Evolutionary conservation across 2,113 vertebrate genomes (phyloP).

Genomic region (Pyxicephalus adspersus): DNA sequence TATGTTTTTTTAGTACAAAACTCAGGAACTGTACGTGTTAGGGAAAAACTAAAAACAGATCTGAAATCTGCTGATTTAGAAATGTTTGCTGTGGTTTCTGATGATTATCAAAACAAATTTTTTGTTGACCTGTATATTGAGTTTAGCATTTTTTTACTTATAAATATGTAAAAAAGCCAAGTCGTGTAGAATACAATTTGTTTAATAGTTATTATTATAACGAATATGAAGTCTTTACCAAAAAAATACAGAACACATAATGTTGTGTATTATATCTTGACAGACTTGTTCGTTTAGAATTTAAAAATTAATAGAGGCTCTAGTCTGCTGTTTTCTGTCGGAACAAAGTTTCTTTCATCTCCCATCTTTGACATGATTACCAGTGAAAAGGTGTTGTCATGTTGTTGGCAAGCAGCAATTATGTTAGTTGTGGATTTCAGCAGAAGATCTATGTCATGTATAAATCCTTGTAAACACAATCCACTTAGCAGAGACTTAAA

Average conservation of each 20-base stretch:
- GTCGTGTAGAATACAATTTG: no score
- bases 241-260: background rate
- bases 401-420: slow-evolving; percentile 43
- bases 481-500: slow-evolving; percentile 43
- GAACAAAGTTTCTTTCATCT: slow-evolving; percentile 19
- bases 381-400: slow-evolving; percentile 26
- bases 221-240: no score
- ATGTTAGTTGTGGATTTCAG: slow-evolving; percentile 46
- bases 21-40: no score
- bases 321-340: slow-evolving; percentile 5
- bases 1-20: no score
- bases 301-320: background rate
- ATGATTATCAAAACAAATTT: no score
- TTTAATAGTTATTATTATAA: no score
- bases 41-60: no score
- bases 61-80: no score
- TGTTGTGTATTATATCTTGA: background rate
- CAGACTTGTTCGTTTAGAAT: background rate
- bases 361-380: background rate
- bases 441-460: slow-evolving; percentile 31
- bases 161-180: no score
- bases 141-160: no score
- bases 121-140: no score
- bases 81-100: no score
- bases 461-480: slow-evolving; percentile 21